Conservation (phyloP, 2,113 vertebrate genomes). For the Passer domesticus region DNA sequence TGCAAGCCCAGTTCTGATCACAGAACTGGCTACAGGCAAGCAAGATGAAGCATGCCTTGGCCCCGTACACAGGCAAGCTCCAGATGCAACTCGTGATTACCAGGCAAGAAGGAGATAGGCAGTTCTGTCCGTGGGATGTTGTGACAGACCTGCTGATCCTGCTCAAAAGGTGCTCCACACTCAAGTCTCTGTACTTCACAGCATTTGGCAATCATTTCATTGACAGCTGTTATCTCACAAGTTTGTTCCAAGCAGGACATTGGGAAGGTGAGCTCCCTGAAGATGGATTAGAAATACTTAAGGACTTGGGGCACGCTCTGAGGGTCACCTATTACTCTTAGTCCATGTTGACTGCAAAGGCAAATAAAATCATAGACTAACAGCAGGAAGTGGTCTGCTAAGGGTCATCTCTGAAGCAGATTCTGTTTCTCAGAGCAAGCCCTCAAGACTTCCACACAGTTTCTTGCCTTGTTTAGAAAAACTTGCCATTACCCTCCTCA, state of each 20-base stretch:
- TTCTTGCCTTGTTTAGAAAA: not conserved
- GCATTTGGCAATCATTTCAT: not conserved
- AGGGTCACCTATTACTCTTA: not conserved
- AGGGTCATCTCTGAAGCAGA: not conserved
- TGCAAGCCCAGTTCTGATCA: not conserved
- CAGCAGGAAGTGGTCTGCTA: not conserved
- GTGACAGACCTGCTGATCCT: not conserved
- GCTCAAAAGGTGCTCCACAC: not conserved
- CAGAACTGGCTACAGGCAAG: not conserved
- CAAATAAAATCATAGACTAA: not conserved
- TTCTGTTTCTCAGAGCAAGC: not conserved
- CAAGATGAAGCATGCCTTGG: not conserved
- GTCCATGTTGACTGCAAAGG: not conserved
- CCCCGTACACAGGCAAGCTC: not conserved
- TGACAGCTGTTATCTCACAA: not conserved
- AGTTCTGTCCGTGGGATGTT: not conserved
- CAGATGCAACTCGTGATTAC: not conserved
- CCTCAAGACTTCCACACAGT: not conserved
- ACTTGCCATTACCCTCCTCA: not conserved
- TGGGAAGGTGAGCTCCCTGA: not conserved
- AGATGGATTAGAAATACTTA: fast-evolving
- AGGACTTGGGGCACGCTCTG: not conserved
- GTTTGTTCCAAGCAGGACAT: not conserved
- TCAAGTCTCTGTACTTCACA: not conserved
- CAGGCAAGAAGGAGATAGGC: not conserved